phyloP scores from a whole-genome alignment of 2,888 invertebrate species.

The Cylindroiulus punctatus region DNA sequence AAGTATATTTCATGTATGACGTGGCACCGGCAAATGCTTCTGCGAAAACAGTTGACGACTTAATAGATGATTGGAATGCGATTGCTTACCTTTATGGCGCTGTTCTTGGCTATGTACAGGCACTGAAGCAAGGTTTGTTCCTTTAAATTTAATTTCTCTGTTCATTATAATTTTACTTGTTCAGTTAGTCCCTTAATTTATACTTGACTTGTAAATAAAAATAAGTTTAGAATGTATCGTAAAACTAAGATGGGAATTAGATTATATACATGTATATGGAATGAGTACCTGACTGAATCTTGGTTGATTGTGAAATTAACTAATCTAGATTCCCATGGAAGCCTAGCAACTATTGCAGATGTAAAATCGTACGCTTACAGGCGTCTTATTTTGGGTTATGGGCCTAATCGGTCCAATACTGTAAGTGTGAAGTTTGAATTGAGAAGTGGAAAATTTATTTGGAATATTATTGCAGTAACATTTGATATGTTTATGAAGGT shows the following conservation, averaged over 20 bases:
- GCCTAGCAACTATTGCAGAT: constrained; percentile 76
- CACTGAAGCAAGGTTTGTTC: constrained; percentile 70
- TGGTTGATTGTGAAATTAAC: too few relatives aligned
- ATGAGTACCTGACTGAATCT: too few relatives aligned
- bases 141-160: background rate
- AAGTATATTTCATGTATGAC: constrained; percentile 90
- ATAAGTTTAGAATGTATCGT: too few relatives aligned
- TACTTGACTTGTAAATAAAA: too few relatives aligned
- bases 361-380: constrained; percentile 94
- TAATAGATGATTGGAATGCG: constrained; percentile 91
- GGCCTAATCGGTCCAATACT: constrained; percentile 83
- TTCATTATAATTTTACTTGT: background rate
- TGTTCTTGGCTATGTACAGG: constrained; percentile 83
- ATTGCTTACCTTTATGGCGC: constrained; percentile 89
- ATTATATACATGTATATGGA: too few relatives aligned
- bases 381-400: constrained; percentile 88
- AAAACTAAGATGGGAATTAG: too few relatives aligned
- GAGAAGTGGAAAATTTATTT: background rate
- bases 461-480: background rate
- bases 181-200: too few relatives aligned
- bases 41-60: constrained; percentile 82
- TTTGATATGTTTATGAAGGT: constrained; percentile 57
- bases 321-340: constrained; percentile 65
- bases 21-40: constrained; percentile 84
- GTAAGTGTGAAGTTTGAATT: constrained; percentile 69